These are phyloP conservation scores for Rhagoletis zephyria DNA, from an alignment of 1,140 invertebrate genomes.

Conservation along the genomic window DNA sequence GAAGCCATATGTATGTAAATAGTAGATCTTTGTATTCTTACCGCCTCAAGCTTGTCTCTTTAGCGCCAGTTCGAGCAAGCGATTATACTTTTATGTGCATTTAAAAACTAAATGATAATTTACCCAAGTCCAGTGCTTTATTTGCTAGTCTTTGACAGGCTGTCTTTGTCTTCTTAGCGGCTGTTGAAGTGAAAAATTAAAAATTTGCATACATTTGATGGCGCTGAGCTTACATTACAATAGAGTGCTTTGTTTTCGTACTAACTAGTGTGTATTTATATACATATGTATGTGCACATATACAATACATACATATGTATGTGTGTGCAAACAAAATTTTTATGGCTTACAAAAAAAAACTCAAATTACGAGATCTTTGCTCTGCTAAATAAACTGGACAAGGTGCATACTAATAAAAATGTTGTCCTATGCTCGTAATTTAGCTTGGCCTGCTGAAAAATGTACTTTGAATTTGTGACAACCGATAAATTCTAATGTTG, in stretches of 20 bases:
- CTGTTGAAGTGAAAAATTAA: not conserved
- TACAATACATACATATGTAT: too few species aligned
- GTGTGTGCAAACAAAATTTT: not conserved
- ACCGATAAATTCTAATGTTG: too few species aligned
- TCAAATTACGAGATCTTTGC: not conserved
- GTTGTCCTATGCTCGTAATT: too few species aligned
- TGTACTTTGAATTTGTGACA: too few species aligned
- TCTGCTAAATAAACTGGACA: not conserved
- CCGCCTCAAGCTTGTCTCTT: constrained; percentile 3
- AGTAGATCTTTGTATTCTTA: not conserved
- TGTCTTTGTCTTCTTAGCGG: not conserved
- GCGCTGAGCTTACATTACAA: too few species aligned
- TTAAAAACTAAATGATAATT: not conserved
- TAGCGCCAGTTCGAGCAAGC: not conserved
- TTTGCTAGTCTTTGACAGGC: not conserved
- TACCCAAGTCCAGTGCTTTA: not conserved
- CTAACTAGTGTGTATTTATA: too few species aligned
- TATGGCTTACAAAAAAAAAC: not conserved
- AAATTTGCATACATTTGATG: not conserved
- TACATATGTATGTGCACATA: too few species aligned
- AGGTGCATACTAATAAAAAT: too few species aligned
- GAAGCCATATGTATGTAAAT: not conserved
- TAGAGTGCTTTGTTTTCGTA: too few species aligned
- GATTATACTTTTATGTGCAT: not conserved
- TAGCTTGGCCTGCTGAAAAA: too few species aligned